Base-by-base conservation (phyloP, 2,797 vertebrate genomes). In the Sibirionetta formosa region DNA sequence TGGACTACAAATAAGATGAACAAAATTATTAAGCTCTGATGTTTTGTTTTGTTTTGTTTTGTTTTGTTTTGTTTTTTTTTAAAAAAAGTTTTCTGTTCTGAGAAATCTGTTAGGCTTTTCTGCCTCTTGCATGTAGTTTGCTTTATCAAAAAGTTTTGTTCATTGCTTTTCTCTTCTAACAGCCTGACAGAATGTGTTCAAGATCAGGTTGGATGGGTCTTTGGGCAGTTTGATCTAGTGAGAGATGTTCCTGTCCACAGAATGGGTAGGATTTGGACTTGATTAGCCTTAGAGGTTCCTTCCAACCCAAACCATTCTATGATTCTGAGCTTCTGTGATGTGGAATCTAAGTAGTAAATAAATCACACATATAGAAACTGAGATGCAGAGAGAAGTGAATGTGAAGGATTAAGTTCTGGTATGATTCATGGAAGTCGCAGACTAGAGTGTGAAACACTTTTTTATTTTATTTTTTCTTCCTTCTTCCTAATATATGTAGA, bases 371-470 rank as follows among this genome's bases (percentile, higher is more conserved):
- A 40, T 9, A 12, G 38, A 68, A 87, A 58, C 14, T 9, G 24
- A 5, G 0, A 23, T 31, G 14, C 24, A 71, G 19, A 33, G 9
- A 58, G 87, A 54, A 68, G 6, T 1, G 1, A 3, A n/a, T 20
- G 8, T 33, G 15, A 83, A 69, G 76, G 3, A 19, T 51, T 5
- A 77, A 38, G 7, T 42, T 79, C 16, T 40, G 71, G 38, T 22
- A 82, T 2, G 29, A 12, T 29, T 58, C 54, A 2, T 13, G 3
- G 7, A 70, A 40, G 4, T 68, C 51, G 71, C 9, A 33, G 18
- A 11, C 7, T 65, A 19, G 3, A 29, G 3, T 26, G 9, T 23
- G 26, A 56, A 51, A 35, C 3, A 14, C 5, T 44, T 1, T 61
- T 26, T 51, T 51, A 14, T 26, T 15, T 26, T 51, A 14, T 1